These are phyloP conservation scores for Lota lota DNA, from an alignment of 2,113 vertebrate species.

Conservation along the genomic window DNA sequence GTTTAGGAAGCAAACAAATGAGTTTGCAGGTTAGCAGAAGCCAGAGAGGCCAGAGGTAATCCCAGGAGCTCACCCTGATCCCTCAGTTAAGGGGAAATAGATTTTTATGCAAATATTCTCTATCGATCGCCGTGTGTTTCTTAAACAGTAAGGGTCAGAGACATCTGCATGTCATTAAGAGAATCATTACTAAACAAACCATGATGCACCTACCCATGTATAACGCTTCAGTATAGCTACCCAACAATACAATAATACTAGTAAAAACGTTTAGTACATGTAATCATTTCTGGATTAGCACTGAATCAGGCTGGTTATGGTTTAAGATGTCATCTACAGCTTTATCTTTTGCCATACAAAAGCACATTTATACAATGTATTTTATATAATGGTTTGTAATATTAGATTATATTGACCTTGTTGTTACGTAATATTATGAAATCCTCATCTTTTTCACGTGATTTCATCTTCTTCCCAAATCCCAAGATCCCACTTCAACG, in stretches of 20 bases:
- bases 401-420: too few species aligned
- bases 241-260: constrained; percentile 5
- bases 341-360: too few species aligned
- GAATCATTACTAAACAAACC: constrained; percentile 71
- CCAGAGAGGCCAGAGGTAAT: constrained; percentile 52
- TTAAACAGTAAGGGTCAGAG: constrained; percentile 58
- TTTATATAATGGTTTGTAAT: too few species aligned
- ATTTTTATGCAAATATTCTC: constrained; percentile 77
- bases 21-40: constrained; percentile 55
- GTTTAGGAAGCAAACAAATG: constrained; percentile 56
- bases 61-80: constrained; percentile 62
- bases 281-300: neutral
- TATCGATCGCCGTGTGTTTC: constrained; percentile 66
- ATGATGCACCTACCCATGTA: constrained; percentile 15
- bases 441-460: too few species aligned
- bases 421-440: too few species aligned
- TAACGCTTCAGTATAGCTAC: too few species aligned
- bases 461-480: too few species aligned
- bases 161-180: constrained; percentile 69
- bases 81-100: constrained; percentile 63
- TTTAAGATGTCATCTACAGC: too few species aligned
- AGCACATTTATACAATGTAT: too few species aligned
- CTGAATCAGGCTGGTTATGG: too few species aligned
- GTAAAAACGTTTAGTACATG: neutral
- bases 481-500: too few species aligned